A percentile compares a stretch with the other conserved stretches of the same genome.
These are phyloP conservation scores for Paracanthobrama guichenoti DNA, from an alignment of 2,113 vertebrate genomes.

Conservation along the genomic window DNA sequence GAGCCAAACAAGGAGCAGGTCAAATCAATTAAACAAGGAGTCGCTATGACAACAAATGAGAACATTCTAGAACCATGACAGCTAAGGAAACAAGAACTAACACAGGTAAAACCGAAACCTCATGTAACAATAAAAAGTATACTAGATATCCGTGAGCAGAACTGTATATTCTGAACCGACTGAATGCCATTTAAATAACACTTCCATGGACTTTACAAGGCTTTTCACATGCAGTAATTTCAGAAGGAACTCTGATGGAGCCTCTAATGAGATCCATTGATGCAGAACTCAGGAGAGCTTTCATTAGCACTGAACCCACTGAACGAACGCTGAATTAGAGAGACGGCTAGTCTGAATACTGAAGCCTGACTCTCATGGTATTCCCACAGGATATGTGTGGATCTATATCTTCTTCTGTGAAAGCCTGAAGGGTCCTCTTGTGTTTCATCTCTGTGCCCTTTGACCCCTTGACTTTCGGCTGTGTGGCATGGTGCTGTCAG, in stretches of 20 bases:
- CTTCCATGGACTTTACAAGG: too few relatives aligned
- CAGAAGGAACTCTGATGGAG: background rate
- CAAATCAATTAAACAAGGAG: too few relatives aligned
- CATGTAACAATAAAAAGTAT: too few relatives aligned
- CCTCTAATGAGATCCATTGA: background rate
- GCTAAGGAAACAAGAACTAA: too few relatives aligned
- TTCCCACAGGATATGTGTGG: background rate
- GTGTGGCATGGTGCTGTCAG: conserved; percentile 13
- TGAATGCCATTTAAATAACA: too few relatives aligned
- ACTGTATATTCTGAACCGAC: too few relatives aligned
- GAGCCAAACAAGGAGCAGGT: too few relatives aligned
- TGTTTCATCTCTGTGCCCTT: background rate
- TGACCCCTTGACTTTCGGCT: conserved; percentile 7
- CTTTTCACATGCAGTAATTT: background rate
- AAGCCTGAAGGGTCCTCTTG: background rate
- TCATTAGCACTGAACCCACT: background rate
- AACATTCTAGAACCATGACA: too few relatives aligned
- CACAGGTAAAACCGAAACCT: too few relatives aligned
- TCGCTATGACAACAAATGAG: too few relatives aligned
- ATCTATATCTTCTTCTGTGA: background rate
- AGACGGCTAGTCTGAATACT: background rate
- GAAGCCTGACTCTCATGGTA: background rate
- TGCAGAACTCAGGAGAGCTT: background rate
- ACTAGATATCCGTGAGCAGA: too few relatives aligned
- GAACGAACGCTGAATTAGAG: background rate